Conservation (phyloP, 1,140 invertebrate genomes). For the Druon quercuslanigerum region DNA sequence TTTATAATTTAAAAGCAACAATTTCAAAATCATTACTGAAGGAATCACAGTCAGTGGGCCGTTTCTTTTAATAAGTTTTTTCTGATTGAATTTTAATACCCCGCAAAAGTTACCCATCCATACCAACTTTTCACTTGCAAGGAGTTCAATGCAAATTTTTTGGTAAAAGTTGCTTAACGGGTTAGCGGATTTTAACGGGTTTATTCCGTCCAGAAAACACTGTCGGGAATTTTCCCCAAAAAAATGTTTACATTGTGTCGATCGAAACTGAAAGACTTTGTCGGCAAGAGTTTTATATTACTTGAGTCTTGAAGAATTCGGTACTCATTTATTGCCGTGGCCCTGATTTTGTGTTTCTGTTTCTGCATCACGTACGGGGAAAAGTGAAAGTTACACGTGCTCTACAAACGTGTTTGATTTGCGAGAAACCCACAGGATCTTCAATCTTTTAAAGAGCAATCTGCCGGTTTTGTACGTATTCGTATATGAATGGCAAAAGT, state of each 20-base stretch:
- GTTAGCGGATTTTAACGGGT: too few relatives aligned
- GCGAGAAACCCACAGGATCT: background rate
- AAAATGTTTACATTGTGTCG: too few relatives aligned
- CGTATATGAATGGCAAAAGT: background rate
- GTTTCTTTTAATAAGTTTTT: too few relatives aligned
- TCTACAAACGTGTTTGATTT: background rate
- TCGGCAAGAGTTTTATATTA: background rate
- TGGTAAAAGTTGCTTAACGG: too few relatives aligned
- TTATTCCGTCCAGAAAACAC: too few relatives aligned
- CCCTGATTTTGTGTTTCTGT: background rate
- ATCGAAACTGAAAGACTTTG: background rate
- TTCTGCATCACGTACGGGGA: background rate
- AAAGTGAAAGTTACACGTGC: slow-evolving; percentile 22
- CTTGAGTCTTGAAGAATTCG: background rate
- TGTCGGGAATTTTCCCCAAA: too few relatives aligned
- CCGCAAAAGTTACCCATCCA: too few relatives aligned
- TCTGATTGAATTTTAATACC: too few relatives aligned
- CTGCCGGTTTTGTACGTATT: background rate
- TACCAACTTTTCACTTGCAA: too few relatives aligned
- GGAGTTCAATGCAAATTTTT: too few relatives aligned
- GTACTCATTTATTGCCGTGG: background rate
- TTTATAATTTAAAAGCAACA: background rate
- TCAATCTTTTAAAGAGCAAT: background rate
- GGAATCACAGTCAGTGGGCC: too few relatives aligned
- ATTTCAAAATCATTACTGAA: background rate